Percentiles rank a stretch among this genome's conserved stretches.
phyloP scores from a whole-genome alignment of 2,888 invertebrate species.

The Sclerodermus sp. region DNA sequence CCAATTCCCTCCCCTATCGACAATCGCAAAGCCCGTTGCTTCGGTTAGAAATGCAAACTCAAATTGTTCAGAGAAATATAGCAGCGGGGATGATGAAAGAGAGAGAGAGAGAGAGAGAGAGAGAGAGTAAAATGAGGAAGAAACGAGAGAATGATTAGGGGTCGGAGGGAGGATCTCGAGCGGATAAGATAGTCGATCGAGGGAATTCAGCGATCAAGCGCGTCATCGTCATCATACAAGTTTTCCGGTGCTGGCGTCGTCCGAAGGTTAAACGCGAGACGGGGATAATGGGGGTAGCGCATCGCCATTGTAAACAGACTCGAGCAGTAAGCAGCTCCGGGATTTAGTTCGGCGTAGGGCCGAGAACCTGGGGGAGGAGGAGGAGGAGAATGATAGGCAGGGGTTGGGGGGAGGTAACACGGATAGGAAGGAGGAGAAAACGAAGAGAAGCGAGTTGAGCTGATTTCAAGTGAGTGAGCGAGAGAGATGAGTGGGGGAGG shows the following conservation, averaged over 20 bases:
- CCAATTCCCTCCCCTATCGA: too few relatives aligned
- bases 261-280: conserved; percentile 38
- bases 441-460: conserved; percentile 16
- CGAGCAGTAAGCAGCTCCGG: conserved; percentile 46
- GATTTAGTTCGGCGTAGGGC: conserved; percentile 44
- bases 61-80: neutral
- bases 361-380: conserved; percentile 19
- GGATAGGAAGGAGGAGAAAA: conserved; percentile 16
- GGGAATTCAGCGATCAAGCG: neutral
- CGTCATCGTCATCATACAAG: conserved; percentile 4
- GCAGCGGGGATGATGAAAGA: neutral
- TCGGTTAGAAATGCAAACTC: too few relatives aligned
- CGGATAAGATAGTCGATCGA: neutral
- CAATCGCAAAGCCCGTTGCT: too few relatives aligned
- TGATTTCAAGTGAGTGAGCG: conserved; percentile 19
- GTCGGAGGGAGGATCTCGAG: too few relatives aligned
- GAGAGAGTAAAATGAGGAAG: too few relatives aligned
- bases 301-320: conserved; percentile 53
- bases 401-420: conserved; percentile 10
- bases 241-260: conserved; percentile 2
- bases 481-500: conserved; percentile 17
- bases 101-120: neutral
- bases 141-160: too few relatives aligned
- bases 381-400: conserved; percentile 7
- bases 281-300: conserved; percentile 43